Percentiles rank a stretch among this genome's conserved stretches.
phyloP scores from a whole-genome alignment of 1,140 invertebrate species.

The Drosophila erecta region DNA sequence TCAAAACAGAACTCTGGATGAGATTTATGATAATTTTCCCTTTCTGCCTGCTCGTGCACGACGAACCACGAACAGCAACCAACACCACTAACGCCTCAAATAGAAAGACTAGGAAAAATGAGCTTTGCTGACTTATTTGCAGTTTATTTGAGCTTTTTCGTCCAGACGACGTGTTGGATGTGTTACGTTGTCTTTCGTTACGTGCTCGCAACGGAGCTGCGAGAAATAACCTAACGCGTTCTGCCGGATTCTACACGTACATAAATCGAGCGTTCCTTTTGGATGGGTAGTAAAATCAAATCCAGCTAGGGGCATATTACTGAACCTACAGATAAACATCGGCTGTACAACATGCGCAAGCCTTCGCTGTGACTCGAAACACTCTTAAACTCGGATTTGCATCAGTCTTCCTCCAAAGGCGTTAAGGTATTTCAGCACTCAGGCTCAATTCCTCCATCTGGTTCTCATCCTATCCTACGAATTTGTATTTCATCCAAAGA shows the following conservation, averaged over 20 bases:
- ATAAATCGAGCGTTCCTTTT: not conserved
- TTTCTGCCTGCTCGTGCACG: conserved; percentile 30
- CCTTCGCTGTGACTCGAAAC: not conserved
- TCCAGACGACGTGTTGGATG: not conserved
- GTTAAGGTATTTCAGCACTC: conserved; percentile 20
- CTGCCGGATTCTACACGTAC: not conserved
- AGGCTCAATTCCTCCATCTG: not conserved
- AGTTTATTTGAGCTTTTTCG: not conserved
- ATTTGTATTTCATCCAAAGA: not conserved
- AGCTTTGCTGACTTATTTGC: conserved; percentile 27
- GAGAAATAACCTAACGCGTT: conserved; percentile 20
- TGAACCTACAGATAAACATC: not conserved
- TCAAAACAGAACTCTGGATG: conserved; percentile 48
- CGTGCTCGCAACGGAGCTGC: not conserved
- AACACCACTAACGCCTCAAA: conserved; percentile 47
- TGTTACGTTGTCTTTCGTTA: not conserved
- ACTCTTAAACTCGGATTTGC: not conserved
- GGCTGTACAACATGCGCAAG: not conserved
- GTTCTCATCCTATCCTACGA: not conserved
- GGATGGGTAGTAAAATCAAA: not conserved
- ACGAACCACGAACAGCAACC: conserved; percentile 33
- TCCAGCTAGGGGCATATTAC: not conserved
- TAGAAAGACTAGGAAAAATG: conserved; percentile 43
- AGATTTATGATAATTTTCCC: conserved; percentile 47
- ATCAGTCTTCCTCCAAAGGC: not conserved